Base-by-base conservation (phyloP, 2,797 vertebrate genomes). In the Coregonus sp. region DNA sequence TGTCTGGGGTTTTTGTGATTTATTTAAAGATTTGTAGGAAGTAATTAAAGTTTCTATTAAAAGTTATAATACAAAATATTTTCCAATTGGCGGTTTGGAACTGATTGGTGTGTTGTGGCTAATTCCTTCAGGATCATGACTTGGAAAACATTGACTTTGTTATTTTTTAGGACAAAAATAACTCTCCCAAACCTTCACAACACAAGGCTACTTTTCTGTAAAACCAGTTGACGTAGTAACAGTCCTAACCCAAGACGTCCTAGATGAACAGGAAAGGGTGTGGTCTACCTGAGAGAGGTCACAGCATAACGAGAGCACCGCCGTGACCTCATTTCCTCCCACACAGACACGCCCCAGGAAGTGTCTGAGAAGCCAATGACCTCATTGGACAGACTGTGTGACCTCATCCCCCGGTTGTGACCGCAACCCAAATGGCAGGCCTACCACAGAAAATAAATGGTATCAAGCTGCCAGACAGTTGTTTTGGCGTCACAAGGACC, bases 351-450 rank as follows among this genome's bases (percentile, higher is more conserved):
- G 33, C 70, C 54, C 72, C 73, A 50, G 59, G 40, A 61, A 16
- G 63, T 35, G 56, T 33, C n/a, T 47, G 69, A 61, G 40, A 37
- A 29, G 51, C 76, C 52, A 54, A 9, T 82, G 80, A 83, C 63
- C 61, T 83, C 78, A 81, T 1, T 52, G 31, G 18, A 69, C 67
- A 69, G 31, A 11, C 33, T 52, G 71, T 52, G 25, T 33, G 25
- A 16, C 29, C n/a, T 29, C 54, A 59, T 25, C 59, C 5, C 9
- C 40, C 9, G 9, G 40, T 47, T 52, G 50, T n/a, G 25, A 7
- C 29, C n/a, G 4, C 54, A 59, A 25, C 20, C 5, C 59, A 11
- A 35, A 67, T 67, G 31, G 9, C 31, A 33, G 31, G 31, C 14
- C 25, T 33, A 25, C 9, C 59, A 25, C 59, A 11, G 5, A 16